Base-by-base conservation (phyloP, 2,797 vertebrate genomes). In the Phrynocephalus vlangalii region DNA sequence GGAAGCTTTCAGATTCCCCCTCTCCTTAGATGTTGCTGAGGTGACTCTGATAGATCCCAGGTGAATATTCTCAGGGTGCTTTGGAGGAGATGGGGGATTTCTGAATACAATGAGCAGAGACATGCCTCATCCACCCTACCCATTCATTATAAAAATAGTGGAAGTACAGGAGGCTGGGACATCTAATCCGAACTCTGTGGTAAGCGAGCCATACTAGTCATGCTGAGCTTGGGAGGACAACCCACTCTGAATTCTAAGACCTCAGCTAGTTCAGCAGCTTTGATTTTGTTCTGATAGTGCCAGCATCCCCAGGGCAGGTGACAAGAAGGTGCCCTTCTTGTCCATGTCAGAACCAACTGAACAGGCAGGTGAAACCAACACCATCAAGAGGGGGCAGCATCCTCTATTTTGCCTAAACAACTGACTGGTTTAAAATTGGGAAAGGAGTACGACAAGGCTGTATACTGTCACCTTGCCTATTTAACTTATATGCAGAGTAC, bases 141-240 rank as follows among this genome's bases (percentile, higher is more conserved):
- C 50, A 48, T 90, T 0, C 0, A 24, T 20, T 38, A 28, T 76
- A 20, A 48, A 88, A 71, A 80, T 82, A 89, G 60, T 63, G 60
- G 18, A 63, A 10, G 3, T 13, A 30, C 4, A 16, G n/a, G 11
- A 30, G 70, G n/a, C 28, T 72, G 85, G 91, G 85, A 63, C 26
- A 26, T 90, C 56, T 38, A 91, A 85, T 82, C 79, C 15, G 91
- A 72, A 81, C 30, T 88, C 89, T 92, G 13, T 77, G 3, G 3
- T 9, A 50, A 78, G 67, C 77, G 18, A 28, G 16, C 70, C 38
- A 68, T 11, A 75, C 52, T 33, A 28, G n/a, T 30, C 30, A 22
- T 26, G 38, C 38, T 26, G 48, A 1, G 3, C 48, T 18, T 13
- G 8, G 15, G n/a, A 72, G 56, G 82, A 28, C n/a, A 28, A 30